phyloP scores from a whole-genome alignment of 2,888 invertebrate species.

The Chrysomela aeneicollis region DNA sequence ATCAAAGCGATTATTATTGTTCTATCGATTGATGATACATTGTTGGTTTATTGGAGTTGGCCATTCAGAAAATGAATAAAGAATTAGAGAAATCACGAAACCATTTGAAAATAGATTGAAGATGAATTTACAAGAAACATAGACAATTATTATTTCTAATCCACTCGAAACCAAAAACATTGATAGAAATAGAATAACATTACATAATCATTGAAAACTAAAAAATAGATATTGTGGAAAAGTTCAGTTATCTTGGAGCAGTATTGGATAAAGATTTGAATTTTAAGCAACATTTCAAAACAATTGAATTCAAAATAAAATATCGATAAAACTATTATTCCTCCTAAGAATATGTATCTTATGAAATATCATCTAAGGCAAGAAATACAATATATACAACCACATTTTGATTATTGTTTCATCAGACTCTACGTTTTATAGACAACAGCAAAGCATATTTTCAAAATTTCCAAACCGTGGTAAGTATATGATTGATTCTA shows the following conservation, averaged over 20 bases:
- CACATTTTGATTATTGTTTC: constrained; percentile 17
- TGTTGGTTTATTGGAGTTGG: constrained; percentile 6
- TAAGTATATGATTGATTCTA: constrained; percentile 3
- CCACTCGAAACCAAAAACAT: neutral
- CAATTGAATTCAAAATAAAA: constrained; percentile 10
- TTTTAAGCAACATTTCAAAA: constrained; percentile 15
- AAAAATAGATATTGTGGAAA: neutral
- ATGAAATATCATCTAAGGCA: constrained; percentile 9
- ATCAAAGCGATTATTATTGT: too few relatives aligned
- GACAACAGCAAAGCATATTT: neutral
- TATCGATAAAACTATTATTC: constrained; percentile 8
- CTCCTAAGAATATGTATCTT: constrained; percentile 14
- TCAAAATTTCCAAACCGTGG: constrained; percentile 6
- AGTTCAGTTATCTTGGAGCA: constrained; percentile 10
- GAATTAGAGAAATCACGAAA: constrained; percentile 1
- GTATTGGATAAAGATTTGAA: constrained; percentile 14
- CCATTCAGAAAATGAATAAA: constrained; percentile 6
- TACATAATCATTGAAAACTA: neutral
- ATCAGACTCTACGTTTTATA: constrained; percentile 1
- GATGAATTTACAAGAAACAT: neutral
- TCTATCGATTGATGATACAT: neutral
- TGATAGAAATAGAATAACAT: neutral
- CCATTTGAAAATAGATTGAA: neutral
- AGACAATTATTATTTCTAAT: neutral
- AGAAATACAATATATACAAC: constrained; percentile 6